Conservation (phyloP, 2,888 invertebrate genomes). For the Neoscelio sp. region DNA sequence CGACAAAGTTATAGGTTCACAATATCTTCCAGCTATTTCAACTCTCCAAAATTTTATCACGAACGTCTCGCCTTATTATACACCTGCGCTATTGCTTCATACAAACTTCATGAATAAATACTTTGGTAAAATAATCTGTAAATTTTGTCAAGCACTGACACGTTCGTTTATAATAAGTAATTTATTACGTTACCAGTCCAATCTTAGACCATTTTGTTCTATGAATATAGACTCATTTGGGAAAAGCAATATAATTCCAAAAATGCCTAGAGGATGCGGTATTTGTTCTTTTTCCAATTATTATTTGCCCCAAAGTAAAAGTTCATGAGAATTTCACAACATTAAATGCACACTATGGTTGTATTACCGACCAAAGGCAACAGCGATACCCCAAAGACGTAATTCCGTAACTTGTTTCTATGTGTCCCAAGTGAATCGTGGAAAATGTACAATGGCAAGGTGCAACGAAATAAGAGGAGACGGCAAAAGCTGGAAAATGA, state of each 20-base stretch:
- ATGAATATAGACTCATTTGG: conserved; percentile 21
- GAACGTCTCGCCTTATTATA: too few relatives aligned
- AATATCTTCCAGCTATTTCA: too few relatives aligned
- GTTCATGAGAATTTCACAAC: conserved; percentile 43
- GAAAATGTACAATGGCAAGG: conserved; percentile 55
- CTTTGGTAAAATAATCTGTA: too few relatives aligned
- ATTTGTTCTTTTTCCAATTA: conserved; percentile 48
- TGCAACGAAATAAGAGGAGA: conserved; percentile 45
- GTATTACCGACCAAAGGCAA: conserved; percentile 31
- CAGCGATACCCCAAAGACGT: conserved; percentile 57
- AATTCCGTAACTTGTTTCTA: conserved; percentile 65
- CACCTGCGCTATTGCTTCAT: too few relatives aligned
- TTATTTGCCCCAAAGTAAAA: conserved; percentile 43
- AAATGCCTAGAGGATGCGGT: conserved; percentile 21
- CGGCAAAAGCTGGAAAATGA: conserved; percentile 56
- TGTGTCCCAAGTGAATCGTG: conserved; percentile 55
- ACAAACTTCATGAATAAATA: too few relatives aligned
- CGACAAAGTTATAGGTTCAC: too few relatives aligned
- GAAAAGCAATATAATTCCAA: conserved; percentile 22
- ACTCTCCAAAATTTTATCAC: too few relatives aligned
- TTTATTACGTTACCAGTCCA: conserved; percentile 11
- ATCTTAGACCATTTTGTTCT: conserved; percentile 1
- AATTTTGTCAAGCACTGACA: too few relatives aligned
- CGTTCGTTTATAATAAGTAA: background rate
- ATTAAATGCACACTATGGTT: conserved; percentile 42